Evolutionary conservation across 37 sponge, comb jelly and placozoan genomes (phyloP), one percentile per base, ranked within the genome.

Genomic region (Dysidea cf. avara): DNA sequence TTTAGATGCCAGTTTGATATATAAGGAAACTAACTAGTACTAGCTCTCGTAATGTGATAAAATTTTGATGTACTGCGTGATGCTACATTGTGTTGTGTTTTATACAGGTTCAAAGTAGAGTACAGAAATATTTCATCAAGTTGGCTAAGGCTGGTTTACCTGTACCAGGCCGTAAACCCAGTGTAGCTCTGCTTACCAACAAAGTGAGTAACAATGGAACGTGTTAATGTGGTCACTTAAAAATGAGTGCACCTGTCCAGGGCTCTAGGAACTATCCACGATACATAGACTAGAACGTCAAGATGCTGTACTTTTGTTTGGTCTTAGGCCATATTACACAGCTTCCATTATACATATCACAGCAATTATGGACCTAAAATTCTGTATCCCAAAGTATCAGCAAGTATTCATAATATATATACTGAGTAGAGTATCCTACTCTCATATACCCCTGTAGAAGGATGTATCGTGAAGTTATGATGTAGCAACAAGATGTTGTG

Each of bases 91-190:
- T n/a, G n/a, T n/a, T n/a, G n/a, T n/a, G n/a, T n/a, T n/a, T 1
- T 56, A 14, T 78, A 24, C 54, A 92, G 93, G 92, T 94, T 16
- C 88, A 87, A 29, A 90, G 85, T 53, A 83, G 90, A 20, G 92
- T 90, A 13, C 94, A 94, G 57, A 94, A 94, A 67, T 94, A 94
- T 53, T 94, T 94, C 64, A 77, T 90, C 53, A 90, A 86, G 59
- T 53, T 94, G 56, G 87, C 87, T 39, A 86, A 90, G 37, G 87
- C 91, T 28, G 92, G 92, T 17, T 63, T 94, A 30, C 94, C 94
- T 3, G 85, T 94, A 5, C 94, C 94, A 11, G 94, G 94, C 28
- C 55, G 83, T 56, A 63, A 82, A 58, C 94, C 94, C 14, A 92
- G 86, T 54, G 55, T 82, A 12, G 49, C 53, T 11, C 71, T 53